phyloP scores from a whole-genome alignment of 2,113 vertebrate species.

The Galeopterus variegatus region DNA sequence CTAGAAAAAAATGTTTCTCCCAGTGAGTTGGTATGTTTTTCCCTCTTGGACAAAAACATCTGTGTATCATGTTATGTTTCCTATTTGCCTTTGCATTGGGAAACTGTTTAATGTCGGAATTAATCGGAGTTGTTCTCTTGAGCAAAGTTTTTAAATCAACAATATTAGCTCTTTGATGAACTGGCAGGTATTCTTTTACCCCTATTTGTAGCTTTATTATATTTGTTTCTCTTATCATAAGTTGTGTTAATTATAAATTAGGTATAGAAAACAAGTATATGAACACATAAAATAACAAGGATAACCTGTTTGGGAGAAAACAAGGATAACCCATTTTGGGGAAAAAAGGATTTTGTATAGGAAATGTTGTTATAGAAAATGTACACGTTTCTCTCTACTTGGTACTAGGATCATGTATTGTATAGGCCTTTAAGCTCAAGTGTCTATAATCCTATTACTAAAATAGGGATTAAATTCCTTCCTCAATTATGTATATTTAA shows the following conservation, averaged over 20 bases:
- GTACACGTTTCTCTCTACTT: background rate
- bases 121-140: background rate
- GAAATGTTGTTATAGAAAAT: background rate
- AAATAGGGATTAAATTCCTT: conserved; percentile 50
- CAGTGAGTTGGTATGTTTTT: background rate
- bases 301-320: background rate
- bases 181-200: background rate
- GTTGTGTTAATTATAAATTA: background rate
- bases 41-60: background rate
- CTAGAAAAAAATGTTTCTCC: background rate
- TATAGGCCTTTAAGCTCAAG: conserved; percentile 16
- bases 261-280: background rate
- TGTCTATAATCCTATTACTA: conserved; percentile 53
- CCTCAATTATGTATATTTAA: conserved; percentile 64
- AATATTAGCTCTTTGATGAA: background rate
- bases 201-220: background rate
- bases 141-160: background rate
- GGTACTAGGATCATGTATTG: background rate
- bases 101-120: background rate
- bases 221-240: background rate
- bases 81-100: background rate
- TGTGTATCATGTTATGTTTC: background rate
- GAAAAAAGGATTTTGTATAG: background rate
- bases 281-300: background rate
- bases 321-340: background rate